A percentile compares a stretch with the other conserved stretches of the same genome.
Conservation (phyloP, 2,797 vertebrate genomes). For the Pseudochromis fuscus region DNA sequence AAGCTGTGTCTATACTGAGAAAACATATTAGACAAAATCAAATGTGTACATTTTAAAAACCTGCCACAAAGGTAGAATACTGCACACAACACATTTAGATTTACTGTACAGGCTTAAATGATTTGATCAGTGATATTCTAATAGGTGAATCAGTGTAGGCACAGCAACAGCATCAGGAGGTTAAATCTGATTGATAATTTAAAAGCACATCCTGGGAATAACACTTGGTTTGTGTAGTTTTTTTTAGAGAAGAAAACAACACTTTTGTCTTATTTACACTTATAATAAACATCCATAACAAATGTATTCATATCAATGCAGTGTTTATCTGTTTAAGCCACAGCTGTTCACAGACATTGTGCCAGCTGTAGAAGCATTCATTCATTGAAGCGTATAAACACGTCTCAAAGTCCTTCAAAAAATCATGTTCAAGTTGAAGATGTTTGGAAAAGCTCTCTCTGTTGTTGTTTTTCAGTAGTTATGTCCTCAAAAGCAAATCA, state of each 20-base stretch:
- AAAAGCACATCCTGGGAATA: not conserved
- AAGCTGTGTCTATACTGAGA: too few relatives aligned
- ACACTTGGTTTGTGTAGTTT: too few relatives aligned
- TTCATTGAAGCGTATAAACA: slow-evolving; percentile 1
- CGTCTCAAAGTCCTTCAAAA: not conserved
- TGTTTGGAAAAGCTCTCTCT: too few relatives aligned
- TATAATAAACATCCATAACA: not conserved
- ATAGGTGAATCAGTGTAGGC: not conserved
- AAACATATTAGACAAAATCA: too few relatives aligned
- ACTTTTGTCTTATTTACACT: not conserved
- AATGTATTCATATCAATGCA: not conserved
- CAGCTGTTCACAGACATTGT: not conserved
- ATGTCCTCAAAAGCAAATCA: not conserved
- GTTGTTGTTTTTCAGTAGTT: slow-evolving; percentile 16
- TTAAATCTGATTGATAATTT: not conserved
- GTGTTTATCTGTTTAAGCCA: not conserved
- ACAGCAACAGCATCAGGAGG: too few relatives aligned
- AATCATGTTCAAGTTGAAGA: slow-evolving; percentile 23
- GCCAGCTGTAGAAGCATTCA: not conserved
- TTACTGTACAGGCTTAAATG: not conserved
- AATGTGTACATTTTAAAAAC: too few relatives aligned
- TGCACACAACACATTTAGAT: too few relatives aligned
- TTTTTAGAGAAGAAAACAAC: too few relatives aligned
- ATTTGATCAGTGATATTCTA: not conserved
- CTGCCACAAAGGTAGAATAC: not conserved